phyloP scores from a whole-genome alignment of 2,888 invertebrate species.

The Tenthredo mesomela region DNA sequence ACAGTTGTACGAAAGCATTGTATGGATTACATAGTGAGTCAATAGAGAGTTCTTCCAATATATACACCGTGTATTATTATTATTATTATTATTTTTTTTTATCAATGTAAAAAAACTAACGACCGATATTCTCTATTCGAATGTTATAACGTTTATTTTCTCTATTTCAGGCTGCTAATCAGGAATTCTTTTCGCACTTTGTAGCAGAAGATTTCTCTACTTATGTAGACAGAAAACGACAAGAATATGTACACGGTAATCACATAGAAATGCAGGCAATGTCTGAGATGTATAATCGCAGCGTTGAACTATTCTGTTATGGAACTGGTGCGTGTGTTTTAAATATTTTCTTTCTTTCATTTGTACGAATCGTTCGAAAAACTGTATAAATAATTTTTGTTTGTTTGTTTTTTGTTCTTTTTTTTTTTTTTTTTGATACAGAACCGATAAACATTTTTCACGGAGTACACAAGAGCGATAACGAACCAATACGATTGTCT shows the following conservation, averaged over 20 bases:
- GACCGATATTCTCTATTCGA: too few species aligned
- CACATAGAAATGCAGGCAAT: constrained; percentile 95
- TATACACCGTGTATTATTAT: neutral
- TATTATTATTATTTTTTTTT: too few species aligned
- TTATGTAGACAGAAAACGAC: constrained; percentile 90
- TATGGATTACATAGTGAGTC: constrained; percentile 92
- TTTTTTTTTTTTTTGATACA: constrained; percentile 69
- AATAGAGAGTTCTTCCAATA: constrained; percentile 57
- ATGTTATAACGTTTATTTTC: neutral
- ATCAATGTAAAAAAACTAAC: too few species aligned
- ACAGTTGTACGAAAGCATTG: constrained; percentile 89
- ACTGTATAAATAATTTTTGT: neutral
- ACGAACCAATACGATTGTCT: constrained; percentile 90
- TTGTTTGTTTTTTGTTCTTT: too few species aligned
- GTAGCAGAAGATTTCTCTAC: constrained; percentile 93
- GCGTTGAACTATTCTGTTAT: constrained; percentile 92
- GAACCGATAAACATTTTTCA: constrained; percentile 94
- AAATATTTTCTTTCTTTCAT: neutral
- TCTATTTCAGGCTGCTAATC: constrained; percentile 85
- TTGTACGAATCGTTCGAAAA: neutral
- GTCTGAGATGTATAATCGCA: constrained; percentile 93
- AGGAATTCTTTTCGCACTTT: constrained; percentile 92
- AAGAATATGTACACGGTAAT: constrained; percentile 91
- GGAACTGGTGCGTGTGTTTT: constrained; percentile 80
- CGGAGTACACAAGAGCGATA: constrained; percentile 86